Base-by-base conservation (phyloP, 2,797 vertebrate species). In the Cossypha heuglini region DNA sequence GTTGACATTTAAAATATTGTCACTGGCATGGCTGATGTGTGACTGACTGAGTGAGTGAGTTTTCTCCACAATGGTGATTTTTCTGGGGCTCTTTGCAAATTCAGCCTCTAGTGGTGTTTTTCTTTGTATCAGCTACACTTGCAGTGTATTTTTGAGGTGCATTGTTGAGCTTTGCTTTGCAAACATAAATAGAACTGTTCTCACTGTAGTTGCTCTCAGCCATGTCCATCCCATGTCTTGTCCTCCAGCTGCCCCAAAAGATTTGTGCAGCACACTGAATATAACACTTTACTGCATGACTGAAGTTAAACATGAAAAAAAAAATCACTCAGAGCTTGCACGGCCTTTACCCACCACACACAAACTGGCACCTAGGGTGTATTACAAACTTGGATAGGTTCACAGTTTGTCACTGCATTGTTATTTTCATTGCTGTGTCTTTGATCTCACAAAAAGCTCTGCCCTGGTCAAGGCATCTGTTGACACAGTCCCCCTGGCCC, bases 351-450 rank as follows among this genome's bases (percentile, higher is more conserved):
- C 26, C 8, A 2, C 61, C 82, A 72, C 5, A 35, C 61, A 72
- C 64, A 68, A n/a, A 25, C 68, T 67, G 75, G 91, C 85, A 88
- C 58, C 51, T 75, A 48, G 62, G 57, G 51, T 64, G 25, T 71
- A 43, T 83, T 80, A 35, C 45, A 77, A 78, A 68, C 73, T 64
- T 92, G 92, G 73, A 38, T 64, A 86, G 38, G 40, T 81, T 95
- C 86, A 62, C 62, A 54, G 73, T 90, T 90, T 92, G 85, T 86
- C 79, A 74, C 42, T 58, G 29, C 54, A 18, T 86, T 91, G 33
- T 88, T 91, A 20, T 93, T 96, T 95, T 76, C 80, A 79, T 46
- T 86, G 69, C 76, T 75, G 8, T 75, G 92, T 58, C 86, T 95
- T 88, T 94, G 82, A 91, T 95, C 94, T 86, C 62, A 38, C 26